These are phyloP conservation scores for Rhogogaster chlorosoma DNA, from an alignment of 2,888 invertebrate species.

Conservation along the genomic window DNA sequence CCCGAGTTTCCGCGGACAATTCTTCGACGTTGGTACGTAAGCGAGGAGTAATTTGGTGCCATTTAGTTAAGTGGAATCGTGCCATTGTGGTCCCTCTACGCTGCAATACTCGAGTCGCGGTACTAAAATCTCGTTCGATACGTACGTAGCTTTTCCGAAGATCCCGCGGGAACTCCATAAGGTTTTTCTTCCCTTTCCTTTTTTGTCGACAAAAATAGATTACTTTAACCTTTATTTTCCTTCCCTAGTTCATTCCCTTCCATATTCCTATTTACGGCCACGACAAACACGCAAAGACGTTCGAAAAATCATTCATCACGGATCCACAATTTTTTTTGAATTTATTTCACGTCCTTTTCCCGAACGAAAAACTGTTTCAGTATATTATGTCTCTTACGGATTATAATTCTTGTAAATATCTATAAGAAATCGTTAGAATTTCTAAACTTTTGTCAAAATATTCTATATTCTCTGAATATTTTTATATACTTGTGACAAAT, in stretches of 20 bases:
- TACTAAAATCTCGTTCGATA: conserved; percentile 26
- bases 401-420: no score
- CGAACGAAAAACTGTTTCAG: no score
- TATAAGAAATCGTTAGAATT: no score
- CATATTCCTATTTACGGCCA: neutral
- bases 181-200: neutral
- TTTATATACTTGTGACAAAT: no score
- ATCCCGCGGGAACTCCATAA: conserved; percentile 12
- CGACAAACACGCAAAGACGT: neutral
- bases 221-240: neutral
- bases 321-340: neutral
- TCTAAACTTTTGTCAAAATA: no score
- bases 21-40: conserved; percentile 12
- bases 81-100: conserved; percentile 36
- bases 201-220: neutral
- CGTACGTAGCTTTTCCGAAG: neutral
- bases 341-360: no score
- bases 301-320: neutral
- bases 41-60: conserved; percentile 46
- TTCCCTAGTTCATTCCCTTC: neutral
- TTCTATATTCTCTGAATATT: no score
- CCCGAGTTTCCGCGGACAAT: neutral
- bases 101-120: conserved; percentile 21
- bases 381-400: no score
- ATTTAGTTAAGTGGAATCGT: conserved; percentile 49